phyloP scores from a whole-genome alignment of 1,140 invertebrate genomes.

The Ylistrum balloti region DNA sequence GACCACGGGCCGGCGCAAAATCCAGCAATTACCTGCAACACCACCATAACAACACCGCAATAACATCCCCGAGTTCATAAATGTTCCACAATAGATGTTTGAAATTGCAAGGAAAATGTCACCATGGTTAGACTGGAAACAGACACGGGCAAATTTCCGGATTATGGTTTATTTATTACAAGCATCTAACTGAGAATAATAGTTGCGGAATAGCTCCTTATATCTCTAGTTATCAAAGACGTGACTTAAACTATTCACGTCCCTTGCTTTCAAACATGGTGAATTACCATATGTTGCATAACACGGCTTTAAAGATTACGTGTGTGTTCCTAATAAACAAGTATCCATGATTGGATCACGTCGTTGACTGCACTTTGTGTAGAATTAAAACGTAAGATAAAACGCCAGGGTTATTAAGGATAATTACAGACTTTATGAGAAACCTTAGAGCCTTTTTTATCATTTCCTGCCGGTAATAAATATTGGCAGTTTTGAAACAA shows the following conservation, averaged over 20 bases:
- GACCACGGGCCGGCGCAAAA: neutral
- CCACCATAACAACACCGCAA: neutral
- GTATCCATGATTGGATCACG: neutral
- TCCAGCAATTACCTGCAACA: neutral
- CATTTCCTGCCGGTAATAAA: neutral
- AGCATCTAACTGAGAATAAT: neutral
- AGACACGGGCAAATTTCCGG: neutral
- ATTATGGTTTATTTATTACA: conserved; percentile 6
- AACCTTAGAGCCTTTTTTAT: neutral
- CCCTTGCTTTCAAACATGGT: neutral
- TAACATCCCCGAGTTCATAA: neutral
- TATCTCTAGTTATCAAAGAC: neutral
- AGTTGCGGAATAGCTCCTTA: neutral
- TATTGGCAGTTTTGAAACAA: no score
- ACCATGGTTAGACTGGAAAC: neutral
- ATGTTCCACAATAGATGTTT: neutral
- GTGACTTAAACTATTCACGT: neutral
- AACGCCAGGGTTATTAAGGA: neutral
- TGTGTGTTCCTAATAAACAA: neutral
- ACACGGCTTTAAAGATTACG: neutral
- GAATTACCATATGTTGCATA: neutral
- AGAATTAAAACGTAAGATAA: neutral
- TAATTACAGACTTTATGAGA: neutral
- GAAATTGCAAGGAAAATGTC: neutral
- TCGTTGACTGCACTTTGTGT: neutral